These are phyloP conservation scores for Orchesella cincta DNA, from an alignment of 1,140 invertebrate species.

Conservation along the genomic window DNA sequence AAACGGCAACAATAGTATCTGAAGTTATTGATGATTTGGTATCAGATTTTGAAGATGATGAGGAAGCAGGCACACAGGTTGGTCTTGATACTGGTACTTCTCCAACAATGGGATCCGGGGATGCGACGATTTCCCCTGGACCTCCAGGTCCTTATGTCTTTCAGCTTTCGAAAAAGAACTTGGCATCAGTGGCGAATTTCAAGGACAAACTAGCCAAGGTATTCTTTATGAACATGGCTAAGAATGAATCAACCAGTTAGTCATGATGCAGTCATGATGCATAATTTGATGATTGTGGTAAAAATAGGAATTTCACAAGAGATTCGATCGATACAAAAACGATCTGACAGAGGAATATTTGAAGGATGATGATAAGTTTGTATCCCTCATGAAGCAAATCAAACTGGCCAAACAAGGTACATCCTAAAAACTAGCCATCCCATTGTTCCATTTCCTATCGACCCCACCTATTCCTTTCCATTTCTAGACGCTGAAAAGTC, in stretches of 20 bases:
- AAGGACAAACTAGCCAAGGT: slow-evolving; percentile 1
- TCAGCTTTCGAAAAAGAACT: not conserved
- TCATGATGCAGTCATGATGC: not conserved
- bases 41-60: slow-evolving; percentile 31
- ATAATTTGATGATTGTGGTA: not conserved
- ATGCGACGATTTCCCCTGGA: not conserved
- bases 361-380: slow-evolving; percentile 32
- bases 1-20: slow-evolving; percentile 34
- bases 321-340: slow-evolving; percentile 31
- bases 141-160: not conserved
- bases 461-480: no score
- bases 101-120: not conserved
- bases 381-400: slow-evolving; percentile 36
- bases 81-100: no score
- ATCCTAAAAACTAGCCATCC: no score
- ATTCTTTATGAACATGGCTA: no score
- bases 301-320: slow-evolving; percentile 36
- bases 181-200: not conserved
- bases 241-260: no score
- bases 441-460: no score
- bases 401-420: not conserved
- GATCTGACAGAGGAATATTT: slow-evolving; percentile 31
- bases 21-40: slow-evolving; percentile 41
- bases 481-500: not conserved
- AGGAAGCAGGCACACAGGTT: not conserved